Evolutionary conservation across 2,797 vertebrate species (phyloP), one percentile per base, ranked within the genome.

Genomic region (Menidia menidia): DNA sequence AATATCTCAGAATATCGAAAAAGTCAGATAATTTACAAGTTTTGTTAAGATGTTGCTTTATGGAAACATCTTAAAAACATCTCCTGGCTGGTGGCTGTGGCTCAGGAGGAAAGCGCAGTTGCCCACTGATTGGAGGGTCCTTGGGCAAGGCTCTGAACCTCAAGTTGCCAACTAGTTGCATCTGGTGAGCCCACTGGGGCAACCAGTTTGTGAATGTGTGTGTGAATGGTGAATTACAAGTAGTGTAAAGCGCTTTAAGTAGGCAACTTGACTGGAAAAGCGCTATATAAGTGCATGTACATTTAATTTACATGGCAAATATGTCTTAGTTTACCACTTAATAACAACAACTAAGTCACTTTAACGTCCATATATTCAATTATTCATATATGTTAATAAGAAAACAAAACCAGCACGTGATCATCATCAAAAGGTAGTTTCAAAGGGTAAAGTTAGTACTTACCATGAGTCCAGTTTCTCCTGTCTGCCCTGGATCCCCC

Each of bases 401-500:
- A 4, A 9, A 15, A 6, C 19, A 59, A 6, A 4, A 58, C 15
- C 9, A 44, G 19, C 4, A 54, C 2, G 16, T 35, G 5, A 45
- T 32, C 14, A 12, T 52, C 44, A 44, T 42, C 14, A 69, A 53
- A 54, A 41, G 12, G 8, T 32, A 4, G 48, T 41, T 61, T 25
- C 0, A 16, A 67, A 70, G 53, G 47, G 18, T 68, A 58, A 74
- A 6, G 30, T 56, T 4, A 39, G 31, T 67, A 11, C 96, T 96
- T 92, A 96, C 98, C 92, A 88, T 72, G 43, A 93, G 43, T 80
- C 98, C 97, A 56, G 91, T 86, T 57, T 98, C 97, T 83, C 98
- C 98, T 71, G 94, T 88, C 71, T 93, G 94, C 66, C 98, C 98
- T 76, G 95, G 90, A 73, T 99, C 97, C 57, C 98, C 97, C 98